These are phyloP conservation scores for Dissostichus mawsoni DNA, from an alignment of 2,113 vertebrate species.

Conservation along the genomic window DNA sequence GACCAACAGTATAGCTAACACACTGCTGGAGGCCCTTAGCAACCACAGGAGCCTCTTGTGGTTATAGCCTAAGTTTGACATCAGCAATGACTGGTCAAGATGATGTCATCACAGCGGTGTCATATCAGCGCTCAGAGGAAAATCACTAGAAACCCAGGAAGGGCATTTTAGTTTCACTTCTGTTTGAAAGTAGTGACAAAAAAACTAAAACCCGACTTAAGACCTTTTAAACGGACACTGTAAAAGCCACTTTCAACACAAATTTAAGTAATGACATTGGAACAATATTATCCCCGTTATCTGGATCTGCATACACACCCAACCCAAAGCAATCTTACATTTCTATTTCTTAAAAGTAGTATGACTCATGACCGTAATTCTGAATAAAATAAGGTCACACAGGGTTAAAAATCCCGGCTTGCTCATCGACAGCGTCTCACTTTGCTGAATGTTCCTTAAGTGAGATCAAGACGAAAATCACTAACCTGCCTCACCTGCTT, in stretches of 20 bases:
- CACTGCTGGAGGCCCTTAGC: constrained; percentile 13
- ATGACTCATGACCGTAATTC: neutral
- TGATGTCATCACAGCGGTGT: constrained; percentile 13
- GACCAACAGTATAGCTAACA: constrained; percentile 12
- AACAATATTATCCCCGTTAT: neutral
- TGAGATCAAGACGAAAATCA: constrained; percentile 33
- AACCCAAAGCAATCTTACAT: neutral
- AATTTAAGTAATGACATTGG: constrained; percentile 3
- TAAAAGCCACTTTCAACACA: neutral
- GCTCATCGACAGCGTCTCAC: constrained; percentile 22
- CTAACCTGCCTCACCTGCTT: constrained; percentile 46
- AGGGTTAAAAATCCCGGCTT: constrained; percentile 17
- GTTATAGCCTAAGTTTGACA: constrained; percentile 11
- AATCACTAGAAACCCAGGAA: constrained; percentile 10
- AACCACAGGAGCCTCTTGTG: constrained; percentile 16
- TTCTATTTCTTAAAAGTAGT: constrained; percentile 21
- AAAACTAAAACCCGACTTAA: neutral
- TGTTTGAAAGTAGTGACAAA: neutral
- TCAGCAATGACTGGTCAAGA: constrained; percentile 9
- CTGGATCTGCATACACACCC: neutral
- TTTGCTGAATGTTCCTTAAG: constrained; percentile 35
- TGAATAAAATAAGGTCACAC: constrained; percentile 7
- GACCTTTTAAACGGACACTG: neutral
- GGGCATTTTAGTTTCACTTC: constrained; percentile 28
- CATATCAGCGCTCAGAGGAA: constrained; percentile 17